Evolutionary conservation across 2,888 invertebrate species (phyloP), one percentile per base, ranked within the genome.

Genomic region (Heliconius aoede): DNA sequence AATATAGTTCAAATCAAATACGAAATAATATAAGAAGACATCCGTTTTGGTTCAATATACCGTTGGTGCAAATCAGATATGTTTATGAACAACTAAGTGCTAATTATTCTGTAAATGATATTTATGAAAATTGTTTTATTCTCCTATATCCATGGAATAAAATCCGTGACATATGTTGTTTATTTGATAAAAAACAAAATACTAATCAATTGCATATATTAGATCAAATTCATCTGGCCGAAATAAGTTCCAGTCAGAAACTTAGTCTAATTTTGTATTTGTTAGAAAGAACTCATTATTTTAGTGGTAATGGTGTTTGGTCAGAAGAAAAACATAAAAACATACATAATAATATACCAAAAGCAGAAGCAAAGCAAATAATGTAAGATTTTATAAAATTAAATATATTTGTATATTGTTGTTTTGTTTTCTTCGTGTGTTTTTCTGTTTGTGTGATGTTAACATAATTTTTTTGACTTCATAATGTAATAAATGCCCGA

Each of bases 261-360:
- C 84, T 95, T 72, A 94, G 94, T 83, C 84, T 95, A 76, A 84
- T 86, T 24, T 81, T 94, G 28, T 95, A 95, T 88, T 83, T 89
- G 77, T 84, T 95, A 67, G 94, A 95, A 84, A 94, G 88, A 83
- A 89, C 90, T 51, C 93, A 94, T 84, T 92, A 94, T 81, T 94
- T 94, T 85, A 87, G 88, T 81, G 94, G 94, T 36, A 94, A 94
- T 88, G 94, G 94, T 72, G 89, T 95, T 4, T 95, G 94, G 94
- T 83, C 82, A 79, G 93, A 92, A 82, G 91, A 92, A 76, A 92
- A 90, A 83, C 85, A 82, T 76, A 89, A 84, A 82, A 82, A 76
- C 79, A 73, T 76, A 69, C 73, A n/a, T 24, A 36, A n/a, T 24
- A 36, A 36, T 24, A 8, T 65, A 36, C 11, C 21, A 30, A 62